Conservation (phyloP, 2,888 invertebrate species). For the Caenorhabditis uteleia region DNA sequence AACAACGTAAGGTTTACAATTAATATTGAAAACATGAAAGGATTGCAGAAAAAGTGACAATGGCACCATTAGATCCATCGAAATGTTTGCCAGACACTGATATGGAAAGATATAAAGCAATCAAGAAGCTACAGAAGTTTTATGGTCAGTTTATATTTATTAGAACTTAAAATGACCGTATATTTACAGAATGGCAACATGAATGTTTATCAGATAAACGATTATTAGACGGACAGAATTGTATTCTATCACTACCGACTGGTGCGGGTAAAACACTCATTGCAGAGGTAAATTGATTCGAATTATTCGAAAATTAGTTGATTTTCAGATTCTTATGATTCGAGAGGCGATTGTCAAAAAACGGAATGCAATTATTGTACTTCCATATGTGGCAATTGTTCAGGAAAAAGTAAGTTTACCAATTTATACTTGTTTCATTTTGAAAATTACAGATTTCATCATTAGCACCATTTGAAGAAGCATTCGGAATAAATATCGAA, state of each 20-base stretch:
- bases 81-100: conserved; percentile 37
- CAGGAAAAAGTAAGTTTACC: conserved; percentile 84
- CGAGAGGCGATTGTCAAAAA: conserved; percentile 82
- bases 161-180: no score
- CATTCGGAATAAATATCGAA: conserved; percentile 86
- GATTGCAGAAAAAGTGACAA: background rate
- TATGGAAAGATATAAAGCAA: conserved; percentile 43
- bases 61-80: conserved; percentile 10
- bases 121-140: conserved; percentile 46
- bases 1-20: no score
- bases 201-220: conserved; percentile 85
- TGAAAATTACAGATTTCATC: conserved; percentile 78
- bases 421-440: background rate
- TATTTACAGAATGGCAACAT: conserved; percentile 91
- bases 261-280: conserved; percentile 97
- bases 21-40: background rate
- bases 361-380: conserved; percentile 84
- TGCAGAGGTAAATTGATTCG: conserved; percentile 79
- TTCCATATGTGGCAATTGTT: conserved; percentile 94
- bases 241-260: conserved; percentile 91
- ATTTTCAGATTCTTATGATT: conserved; percentile 77
- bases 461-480: conserved; percentile 85
- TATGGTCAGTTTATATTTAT: conserved; percentile 42
- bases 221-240: conserved; percentile 79
- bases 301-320: background rate